Base-by-base conservation (phyloP, 2,113 vertebrate genomes). In the Lepisosteus osseus region DNA sequence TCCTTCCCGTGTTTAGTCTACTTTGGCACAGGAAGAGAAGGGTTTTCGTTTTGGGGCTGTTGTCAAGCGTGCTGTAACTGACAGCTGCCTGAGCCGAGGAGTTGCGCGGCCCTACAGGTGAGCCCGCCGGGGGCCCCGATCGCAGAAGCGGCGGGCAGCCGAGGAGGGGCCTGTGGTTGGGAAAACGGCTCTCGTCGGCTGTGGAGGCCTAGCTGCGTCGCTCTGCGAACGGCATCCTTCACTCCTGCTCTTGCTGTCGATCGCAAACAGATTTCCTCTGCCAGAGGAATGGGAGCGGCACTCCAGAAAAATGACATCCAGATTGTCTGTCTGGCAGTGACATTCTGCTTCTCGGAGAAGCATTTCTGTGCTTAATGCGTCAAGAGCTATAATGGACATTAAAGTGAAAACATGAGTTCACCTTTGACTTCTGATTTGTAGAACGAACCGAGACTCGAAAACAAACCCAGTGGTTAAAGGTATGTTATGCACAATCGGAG, bases 201-300 rank as follows among this genome's bases (percentile, higher is more conserved):
- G 14, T 13, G 12, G 14, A 29, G 29, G 29, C 29, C 29, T 29
- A 29, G 29, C 29, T 0, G 9, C 14, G 57, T 0, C 57, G 5
- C n/a, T 13, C 57, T 59, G 57, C 57, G 14, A 59, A 13, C 11
- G 57, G 11, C 57, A 59, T 4, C 3, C 57, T n/a, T 59, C 57
- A n/a, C 57, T 59, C n/a, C 13, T 59, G 47, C 65, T 9, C 11
- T 69, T 73, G 70, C 76, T 64, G 73, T 67, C 73, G 82, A 86
- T 88, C 77, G 78, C 77, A 84, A 83, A 83, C 89, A 89, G 85
- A 88, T 88, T 83, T 88, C 80, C 76, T 61, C 72, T 65, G 69
- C 17, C 72, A 73, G 61, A 74, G 51, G 57, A 51, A 42, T 72
- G 85, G 82, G 84, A 61, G 74, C 76, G 81, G 83, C 56, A 78